A percentile compares a stretch with the other conserved stretches of the same genome.
phyloP scores from a whole-genome alignment of 2,888 invertebrate species.

The Heterodera filipjevi region DNA sequence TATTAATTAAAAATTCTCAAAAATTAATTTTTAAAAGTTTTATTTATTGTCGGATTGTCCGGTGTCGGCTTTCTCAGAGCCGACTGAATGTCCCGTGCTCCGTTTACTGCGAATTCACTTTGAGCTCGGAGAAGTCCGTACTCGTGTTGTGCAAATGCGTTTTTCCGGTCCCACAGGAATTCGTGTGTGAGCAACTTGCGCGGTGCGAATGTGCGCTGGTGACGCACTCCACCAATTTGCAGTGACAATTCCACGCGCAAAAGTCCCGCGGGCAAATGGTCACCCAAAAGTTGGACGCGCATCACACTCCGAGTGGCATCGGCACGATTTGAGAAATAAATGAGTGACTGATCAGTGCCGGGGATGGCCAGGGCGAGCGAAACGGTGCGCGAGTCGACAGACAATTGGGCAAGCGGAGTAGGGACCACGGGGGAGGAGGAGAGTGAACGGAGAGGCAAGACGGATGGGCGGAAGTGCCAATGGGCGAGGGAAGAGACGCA shows the following conservation, averaged over 20 bases:
- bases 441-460: background rate
- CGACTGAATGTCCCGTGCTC: too few species aligned
- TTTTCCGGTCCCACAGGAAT: conserved; percentile 96
- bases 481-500: background rate
- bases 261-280: conserved; percentile 63
- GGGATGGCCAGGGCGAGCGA: background rate
- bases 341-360: background rate
- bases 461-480: background rate
- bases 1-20: too few species aligned
- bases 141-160: conserved; percentile 96
- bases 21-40: too few species aligned
- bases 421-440: background rate
- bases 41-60: too few species aligned
- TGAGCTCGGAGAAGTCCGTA: conserved; percentile 93
- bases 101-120: conserved; percentile 77
- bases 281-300: conserved; percentile 62
- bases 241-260: background rate
- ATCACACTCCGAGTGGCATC: background rate
- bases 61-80: too few species aligned
- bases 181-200: conserved; percentile 92
- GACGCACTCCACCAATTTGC: conserved; percentile 67
- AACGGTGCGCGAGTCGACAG: background rate
- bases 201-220: conserved; percentile 90
- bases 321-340: background rate
- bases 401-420: background rate